phyloP scores from a whole-genome alignment of 2,797 vertebrate species.

The Lepilemur septentrionalis region DNA sequence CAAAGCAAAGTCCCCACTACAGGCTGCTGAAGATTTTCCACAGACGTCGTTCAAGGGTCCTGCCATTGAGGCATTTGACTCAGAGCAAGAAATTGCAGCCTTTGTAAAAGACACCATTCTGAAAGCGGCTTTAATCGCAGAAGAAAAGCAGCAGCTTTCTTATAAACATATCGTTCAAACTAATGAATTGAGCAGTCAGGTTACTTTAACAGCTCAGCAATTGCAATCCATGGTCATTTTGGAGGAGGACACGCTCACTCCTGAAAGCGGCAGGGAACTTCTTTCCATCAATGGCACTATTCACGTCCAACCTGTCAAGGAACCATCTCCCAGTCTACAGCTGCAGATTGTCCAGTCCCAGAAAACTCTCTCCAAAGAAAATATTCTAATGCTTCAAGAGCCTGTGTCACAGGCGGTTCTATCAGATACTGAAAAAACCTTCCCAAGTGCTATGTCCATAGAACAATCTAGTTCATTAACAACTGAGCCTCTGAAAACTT shows the following conservation, averaged over 20 bases:
- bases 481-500: slow-evolving; percentile 83
- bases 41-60: slow-evolving; percentile 84
- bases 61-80: slow-evolving; percentile 72
- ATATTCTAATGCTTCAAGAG: slow-evolving; percentile 80
- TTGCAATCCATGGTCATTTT: slow-evolving; percentile 85
- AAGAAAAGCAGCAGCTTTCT: slow-evolving; percentile 86
- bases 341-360: slow-evolving; percentile 84
- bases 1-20: slow-evolving; percentile 76
- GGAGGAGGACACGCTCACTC: slow-evolving; percentile 83
- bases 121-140: slow-evolving; percentile 82
- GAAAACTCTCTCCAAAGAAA: slow-evolving; percentile 87
- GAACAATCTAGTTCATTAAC: slow-evolving; percentile 86
- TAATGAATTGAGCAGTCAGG: slow-evolving; percentile 80
- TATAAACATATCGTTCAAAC: slow-evolving; percentile 83
- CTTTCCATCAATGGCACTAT: slow-evolving; percentile 74
- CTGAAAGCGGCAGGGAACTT: slow-evolving; percentile 84
- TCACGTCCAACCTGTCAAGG: slow-evolving; percentile 80
- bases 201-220: slow-evolving; percentile 81
- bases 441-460: slow-evolving; percentile 80
- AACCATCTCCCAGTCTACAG: slow-evolving; percentile 81
- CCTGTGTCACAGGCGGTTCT: slow-evolving; percentile 83
- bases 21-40: slow-evolving; percentile 81
- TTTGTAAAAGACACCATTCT: slow-evolving; percentile 81
- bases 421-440: slow-evolving; percentile 86
- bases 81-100: slow-evolving; percentile 80